Conservation (phyloP, 2,797 vertebrate species). For the Myripristis murdjan region DNA sequence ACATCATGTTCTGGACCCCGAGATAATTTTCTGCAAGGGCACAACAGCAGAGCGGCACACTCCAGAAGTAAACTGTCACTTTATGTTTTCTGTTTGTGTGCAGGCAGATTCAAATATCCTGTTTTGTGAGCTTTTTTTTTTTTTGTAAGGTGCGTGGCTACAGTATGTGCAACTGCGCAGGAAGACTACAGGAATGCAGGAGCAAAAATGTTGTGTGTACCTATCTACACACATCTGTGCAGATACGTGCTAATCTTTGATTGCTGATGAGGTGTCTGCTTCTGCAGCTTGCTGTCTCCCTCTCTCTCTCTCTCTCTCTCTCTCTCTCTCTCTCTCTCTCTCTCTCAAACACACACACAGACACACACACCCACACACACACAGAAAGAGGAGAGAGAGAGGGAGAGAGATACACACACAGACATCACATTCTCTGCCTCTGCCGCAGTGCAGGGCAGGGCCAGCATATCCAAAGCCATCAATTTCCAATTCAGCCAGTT, state of each 20-base stretch:
- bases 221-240: conserved; percentile 42
- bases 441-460: conserved; percentile 85
- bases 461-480: conserved; percentile 77
- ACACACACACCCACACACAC: conserved; percentile 19
- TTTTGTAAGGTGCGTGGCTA: background rate
- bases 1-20: conserved; percentile 43
- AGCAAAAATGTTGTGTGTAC: background rate
- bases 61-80: conserved; percentile 39
- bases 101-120: background rate
- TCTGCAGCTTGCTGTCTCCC: conserved; percentile 59
- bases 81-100: conserved; percentile 15
- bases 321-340: conserved; percentile 36
- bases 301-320: background rate
- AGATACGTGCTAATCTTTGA: conserved; percentile 70
- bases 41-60: conserved; percentile 36
- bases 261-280: conserved; percentile 77
- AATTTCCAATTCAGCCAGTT: conserved; percentile 65
- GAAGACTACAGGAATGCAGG: background rate
- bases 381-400: conserved; percentile 23
- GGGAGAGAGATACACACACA: conserved; percentile 57
- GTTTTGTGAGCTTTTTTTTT: background rate
- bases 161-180: background rate
- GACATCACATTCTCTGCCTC: conserved; percentile 74
- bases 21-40: conserved; percentile 39
- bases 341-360: too few relatives aligned